Conservation (phyloP, 2,113 vertebrate genomes). For the Pygoscelis antarcticus region DNA sequence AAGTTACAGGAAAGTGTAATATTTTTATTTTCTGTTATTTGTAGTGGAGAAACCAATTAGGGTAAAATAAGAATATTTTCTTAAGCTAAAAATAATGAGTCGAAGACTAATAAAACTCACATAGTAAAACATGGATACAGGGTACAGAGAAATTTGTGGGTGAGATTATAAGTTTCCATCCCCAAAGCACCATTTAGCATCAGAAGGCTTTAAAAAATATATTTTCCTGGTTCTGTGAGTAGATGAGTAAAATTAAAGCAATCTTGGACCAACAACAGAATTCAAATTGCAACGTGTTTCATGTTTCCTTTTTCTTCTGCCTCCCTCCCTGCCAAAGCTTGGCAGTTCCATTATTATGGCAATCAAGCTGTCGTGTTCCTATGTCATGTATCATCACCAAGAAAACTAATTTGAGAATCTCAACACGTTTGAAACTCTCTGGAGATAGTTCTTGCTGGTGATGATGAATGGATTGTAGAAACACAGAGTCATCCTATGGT, state of each 20-base stretch:
- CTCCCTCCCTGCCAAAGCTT: background rate
- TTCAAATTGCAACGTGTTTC: slow-evolving; percentile 28
- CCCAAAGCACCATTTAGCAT: background rate
- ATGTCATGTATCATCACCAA: slow-evolving; percentile 13
- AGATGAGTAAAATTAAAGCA: slow-evolving; percentile 32
- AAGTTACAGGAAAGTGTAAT: background rate
- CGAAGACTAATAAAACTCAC: background rate
- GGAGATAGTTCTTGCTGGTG: slow-evolving; percentile 1
- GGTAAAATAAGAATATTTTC: background rate
- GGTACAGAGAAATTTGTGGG: background rate
- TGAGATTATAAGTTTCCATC: background rate
- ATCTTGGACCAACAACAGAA: slow-evolving; percentile 16
- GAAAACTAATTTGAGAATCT: slow-evolving; percentile 56
- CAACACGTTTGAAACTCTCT: slow-evolving; percentile 18
- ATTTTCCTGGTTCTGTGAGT: background rate
- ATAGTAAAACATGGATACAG: background rate
- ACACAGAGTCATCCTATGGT: background rate
- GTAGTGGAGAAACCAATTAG: background rate
- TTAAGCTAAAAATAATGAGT: background rate
- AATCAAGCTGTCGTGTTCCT: slow-evolving; percentile 45
- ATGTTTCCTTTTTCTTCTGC: background rate
- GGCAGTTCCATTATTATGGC: slow-evolving; percentile 48
- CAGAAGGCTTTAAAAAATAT: background rate
- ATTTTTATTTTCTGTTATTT: slow-evolving; percentile 16
- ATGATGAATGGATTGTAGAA: slow-evolving; percentile 23